A percentile compares a stretch with the other conserved stretches of the same genome.
These are phyloP conservation scores for Leptopilina clavipes DNA, from an alignment of 1,140 invertebrate species.

Conservation along the genomic window DNA sequence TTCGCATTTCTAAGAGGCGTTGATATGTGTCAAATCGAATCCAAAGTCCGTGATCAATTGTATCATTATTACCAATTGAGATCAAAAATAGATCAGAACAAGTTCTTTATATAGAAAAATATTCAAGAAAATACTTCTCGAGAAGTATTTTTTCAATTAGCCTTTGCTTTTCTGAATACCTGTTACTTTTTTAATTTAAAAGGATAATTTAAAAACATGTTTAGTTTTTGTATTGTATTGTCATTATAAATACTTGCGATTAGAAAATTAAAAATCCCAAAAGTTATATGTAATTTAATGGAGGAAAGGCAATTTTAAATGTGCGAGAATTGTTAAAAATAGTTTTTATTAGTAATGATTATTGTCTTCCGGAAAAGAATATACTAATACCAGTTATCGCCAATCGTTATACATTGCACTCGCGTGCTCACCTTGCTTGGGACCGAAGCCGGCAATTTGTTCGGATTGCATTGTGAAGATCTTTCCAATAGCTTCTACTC, in stretches of 20 bases:
- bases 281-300: too few species aligned
- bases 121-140: neutral
- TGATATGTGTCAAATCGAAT: slow-evolving; percentile 20
- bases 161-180: too few species aligned
- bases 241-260: too few species aligned
- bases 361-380: neutral
- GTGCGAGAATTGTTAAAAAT: too few species aligned
- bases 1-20: slow-evolving; percentile 6
- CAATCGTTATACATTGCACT: slow-evolving; percentile 5
- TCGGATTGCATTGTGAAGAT: slow-evolving; percentile 19
- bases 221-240: too few species aligned
- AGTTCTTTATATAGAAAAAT: neutral
- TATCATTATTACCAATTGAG: slow-evolving; percentile 15
- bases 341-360: neutral
- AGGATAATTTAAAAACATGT: too few species aligned
- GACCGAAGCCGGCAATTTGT: slow-evolving; percentile 11
- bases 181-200: too few species aligned
- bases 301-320: too few species aligned
- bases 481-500: slow-evolving; percentile 10
- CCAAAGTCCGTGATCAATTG: slow-evolving; percentile 15
- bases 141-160: too few species aligned
- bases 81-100: neutral
- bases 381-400: too few species aligned
- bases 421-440: slow-evolving; percentile 10
- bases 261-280: too few species aligned